Conservation (phyloP, 2,888 invertebrate species). For the Hyppa rectilinea region DNA sequence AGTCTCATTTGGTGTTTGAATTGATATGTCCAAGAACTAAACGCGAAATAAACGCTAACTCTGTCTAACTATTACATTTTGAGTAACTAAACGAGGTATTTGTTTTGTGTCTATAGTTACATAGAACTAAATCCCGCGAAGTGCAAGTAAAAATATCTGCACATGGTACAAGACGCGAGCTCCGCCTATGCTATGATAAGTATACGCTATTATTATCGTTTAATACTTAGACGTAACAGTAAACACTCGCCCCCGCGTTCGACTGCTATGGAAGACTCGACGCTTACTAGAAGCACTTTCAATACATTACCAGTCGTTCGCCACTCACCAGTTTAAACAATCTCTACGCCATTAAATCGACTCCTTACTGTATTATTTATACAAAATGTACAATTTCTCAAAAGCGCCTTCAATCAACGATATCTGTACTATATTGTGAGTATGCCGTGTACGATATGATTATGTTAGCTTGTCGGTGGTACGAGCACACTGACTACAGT, state of each 20-base stretch:
- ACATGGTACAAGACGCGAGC: conserved; percentile 80
- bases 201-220: conserved; percentile 90
- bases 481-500: conserved; percentile 74
- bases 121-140: conserved; percentile 83
- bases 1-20: conserved; percentile 89
- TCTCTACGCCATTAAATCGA: conserved; percentile 85
- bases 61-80: conserved; percentile 85
- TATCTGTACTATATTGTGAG: conserved; percentile 70
- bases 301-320: conserved; percentile 87
- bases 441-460: conserved; percentile 77
- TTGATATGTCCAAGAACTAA: conserved; percentile 90
- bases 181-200: conserved; percentile 86
- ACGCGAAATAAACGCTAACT: conserved; percentile 87
- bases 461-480: conserved; percentile 66
- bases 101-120: conserved; percentile 87
- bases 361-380: conserved; percentile 88
- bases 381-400: conserved; percentile 90
- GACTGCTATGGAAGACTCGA: conserved; percentile 91
- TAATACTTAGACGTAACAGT: conserved; percentile 89
- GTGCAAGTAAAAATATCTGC: conserved; percentile 81
- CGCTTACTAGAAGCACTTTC: conserved; percentile 90
- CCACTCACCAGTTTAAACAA: conserved; percentile 82
- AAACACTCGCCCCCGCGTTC: conserved; percentile 84
- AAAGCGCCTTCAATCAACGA: conserved; percentile 82
- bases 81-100: conserved; percentile 90